Conservation (phyloP, 2,797 vertebrate genomes). For the Phalanger gymnotis region DNA sequence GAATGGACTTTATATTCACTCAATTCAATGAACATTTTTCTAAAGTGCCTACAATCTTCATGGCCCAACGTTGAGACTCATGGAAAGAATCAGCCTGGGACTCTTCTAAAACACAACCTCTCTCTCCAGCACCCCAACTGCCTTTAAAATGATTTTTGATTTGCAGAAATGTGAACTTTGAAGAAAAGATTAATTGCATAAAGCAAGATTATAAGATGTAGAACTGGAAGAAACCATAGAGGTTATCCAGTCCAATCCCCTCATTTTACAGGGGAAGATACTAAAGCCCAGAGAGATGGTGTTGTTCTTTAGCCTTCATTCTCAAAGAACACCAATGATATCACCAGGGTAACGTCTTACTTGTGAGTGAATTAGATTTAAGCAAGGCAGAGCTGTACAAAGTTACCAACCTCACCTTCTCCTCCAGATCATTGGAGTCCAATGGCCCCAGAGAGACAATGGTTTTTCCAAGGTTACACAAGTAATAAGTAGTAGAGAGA, state of each 20-base stretch:
- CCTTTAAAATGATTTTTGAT: background rate
- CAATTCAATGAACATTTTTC: background rate
- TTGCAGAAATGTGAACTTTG: background rate
- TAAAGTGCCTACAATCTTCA: background rate
- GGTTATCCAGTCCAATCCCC: background rate
- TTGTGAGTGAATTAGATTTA: background rate
- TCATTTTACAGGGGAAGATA: background rate
- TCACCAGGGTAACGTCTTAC: background rate
- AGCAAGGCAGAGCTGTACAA: background rate
- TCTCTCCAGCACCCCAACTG: background rate
- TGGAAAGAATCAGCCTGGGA: background rate
- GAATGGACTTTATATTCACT: background rate
- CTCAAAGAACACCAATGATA: background rate
- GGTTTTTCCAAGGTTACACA: background rate
- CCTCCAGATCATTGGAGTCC: background rate
- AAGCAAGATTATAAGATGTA: background rate
- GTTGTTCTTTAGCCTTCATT: background rate
- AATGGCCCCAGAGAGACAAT: background rate
- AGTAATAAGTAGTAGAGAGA: background rate
- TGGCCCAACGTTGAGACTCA: background rate
- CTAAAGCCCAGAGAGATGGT: background rate
- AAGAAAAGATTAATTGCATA: background rate
- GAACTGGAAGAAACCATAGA: background rate
- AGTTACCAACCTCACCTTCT: background rate
- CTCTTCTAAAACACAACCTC: background rate